Evolutionary conservation across 2,797 vertebrate species (phyloP).

Genomic region (Oophaga sylvatica): DNA sequence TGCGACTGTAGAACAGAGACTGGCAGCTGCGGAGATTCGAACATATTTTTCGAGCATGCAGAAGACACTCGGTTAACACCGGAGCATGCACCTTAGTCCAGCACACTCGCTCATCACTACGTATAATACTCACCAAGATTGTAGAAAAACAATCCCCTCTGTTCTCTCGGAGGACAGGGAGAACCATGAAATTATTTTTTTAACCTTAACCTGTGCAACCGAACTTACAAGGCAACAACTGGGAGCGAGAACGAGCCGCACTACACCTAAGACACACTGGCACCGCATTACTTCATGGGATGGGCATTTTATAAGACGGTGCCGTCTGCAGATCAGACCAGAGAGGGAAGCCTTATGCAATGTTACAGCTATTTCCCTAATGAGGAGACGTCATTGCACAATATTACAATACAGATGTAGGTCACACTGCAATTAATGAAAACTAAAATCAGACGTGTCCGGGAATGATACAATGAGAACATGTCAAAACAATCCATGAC

Average conservation of each 20-base stretch:
- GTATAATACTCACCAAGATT: no score
- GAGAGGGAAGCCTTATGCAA: conserved; percentile 2
- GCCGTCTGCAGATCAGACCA: neutral
- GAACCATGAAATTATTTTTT: no score
- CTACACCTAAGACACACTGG: neutral
- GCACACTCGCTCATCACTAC: no score
- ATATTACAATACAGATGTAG: neutral
- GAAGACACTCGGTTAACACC: no score
- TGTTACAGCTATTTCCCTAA: conserved; percentile 25
- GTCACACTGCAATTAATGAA: neutral
- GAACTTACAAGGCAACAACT: neutral
- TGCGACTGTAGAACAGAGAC: no score
- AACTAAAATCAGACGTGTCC: neutral
- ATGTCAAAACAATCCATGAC: neutral
- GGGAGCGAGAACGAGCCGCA: neutral
- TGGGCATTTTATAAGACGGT: neutral
- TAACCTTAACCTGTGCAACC: neutral
- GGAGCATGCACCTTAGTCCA: no score
- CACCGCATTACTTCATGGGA: neutral
- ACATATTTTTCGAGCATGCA: no score
- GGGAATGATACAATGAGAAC: neutral
- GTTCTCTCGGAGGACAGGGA: no score
- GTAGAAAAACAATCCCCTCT: no score
- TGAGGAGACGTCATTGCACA: neutral
- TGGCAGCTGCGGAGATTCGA: no score